A percentile compares a stretch with the other conserved stretches of the same genome.
Conservation (phyloP, 2,797 vertebrate species). For the Leontopithecus rosalia region DNA sequence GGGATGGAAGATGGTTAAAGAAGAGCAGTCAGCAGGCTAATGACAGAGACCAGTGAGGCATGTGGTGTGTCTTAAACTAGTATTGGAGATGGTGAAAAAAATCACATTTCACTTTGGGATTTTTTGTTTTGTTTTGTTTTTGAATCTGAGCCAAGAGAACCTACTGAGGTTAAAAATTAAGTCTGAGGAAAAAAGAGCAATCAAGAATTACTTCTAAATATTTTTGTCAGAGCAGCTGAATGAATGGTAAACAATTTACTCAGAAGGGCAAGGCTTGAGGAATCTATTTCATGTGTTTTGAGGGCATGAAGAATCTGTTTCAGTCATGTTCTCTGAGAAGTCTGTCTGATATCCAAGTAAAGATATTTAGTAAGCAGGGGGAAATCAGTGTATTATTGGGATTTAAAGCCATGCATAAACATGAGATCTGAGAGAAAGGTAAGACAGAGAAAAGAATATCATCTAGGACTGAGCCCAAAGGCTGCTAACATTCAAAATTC, state of each 20-base stretch:
- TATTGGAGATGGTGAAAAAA: background rate
- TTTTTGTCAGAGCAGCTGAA: background rate
- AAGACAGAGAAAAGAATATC: background rate
- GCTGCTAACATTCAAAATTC: background rate
- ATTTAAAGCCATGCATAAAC: conserved; percentile 27
- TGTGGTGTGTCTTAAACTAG: background rate
- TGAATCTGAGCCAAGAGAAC: background rate
- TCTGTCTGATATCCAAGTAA: background rate
- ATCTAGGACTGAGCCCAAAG: background rate
- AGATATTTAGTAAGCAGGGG: background rate
- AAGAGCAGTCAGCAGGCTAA: background rate
- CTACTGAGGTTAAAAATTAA: background rate
- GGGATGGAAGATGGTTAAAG: background rate
- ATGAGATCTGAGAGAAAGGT: background rate
- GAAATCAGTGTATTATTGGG: background rate
- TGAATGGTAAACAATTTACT: background rate
- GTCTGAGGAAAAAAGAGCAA: background rate
- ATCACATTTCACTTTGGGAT: background rate
- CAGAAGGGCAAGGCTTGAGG: background rate
- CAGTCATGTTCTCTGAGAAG: background rate
- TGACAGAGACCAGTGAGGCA: background rate
- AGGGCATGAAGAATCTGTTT: background rate
- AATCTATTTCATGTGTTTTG: background rate
- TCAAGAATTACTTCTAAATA: background rate
- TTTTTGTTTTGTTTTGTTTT: background rate